phyloP scores from a whole-genome alignment of 2,888 invertebrate species.

The Helleia helle region DNA sequence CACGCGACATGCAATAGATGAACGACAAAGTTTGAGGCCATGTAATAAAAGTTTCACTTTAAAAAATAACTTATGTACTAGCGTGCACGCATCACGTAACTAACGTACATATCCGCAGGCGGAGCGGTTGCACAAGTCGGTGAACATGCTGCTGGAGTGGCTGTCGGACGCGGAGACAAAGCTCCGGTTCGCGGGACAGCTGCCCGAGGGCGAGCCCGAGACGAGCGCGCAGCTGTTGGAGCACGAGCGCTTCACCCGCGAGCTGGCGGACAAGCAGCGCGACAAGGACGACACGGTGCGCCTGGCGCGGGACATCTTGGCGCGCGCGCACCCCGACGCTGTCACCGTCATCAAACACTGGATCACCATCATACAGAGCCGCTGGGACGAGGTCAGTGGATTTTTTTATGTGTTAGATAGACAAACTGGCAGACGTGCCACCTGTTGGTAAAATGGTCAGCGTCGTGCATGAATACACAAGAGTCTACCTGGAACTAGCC shows the following conservation, averaged over 20 bases:
- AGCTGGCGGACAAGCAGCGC: conserved; percentile 86
- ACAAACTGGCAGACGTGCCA: too few species aligned
- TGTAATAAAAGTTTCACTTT: too few species aligned
- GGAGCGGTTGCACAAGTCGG: conserved; percentile 92
- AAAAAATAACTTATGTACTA: too few species aligned
- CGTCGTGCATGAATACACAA: too few species aligned
- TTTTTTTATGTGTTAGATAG: neutral
- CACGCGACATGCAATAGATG: too few species aligned
- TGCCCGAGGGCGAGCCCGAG: conserved; percentile 93
- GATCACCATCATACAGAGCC: conserved; percentile 96
- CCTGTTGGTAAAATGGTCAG: too few species aligned
- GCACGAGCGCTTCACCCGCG: conserved; percentile 88
- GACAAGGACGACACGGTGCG: conserved; percentile 91
- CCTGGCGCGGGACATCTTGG: conserved; percentile 90
- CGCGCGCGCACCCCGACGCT: conserved; percentile 97
- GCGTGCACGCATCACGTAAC: too few species aligned
- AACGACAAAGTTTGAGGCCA: too few species aligned
- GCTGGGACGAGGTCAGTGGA: conserved; percentile 91
- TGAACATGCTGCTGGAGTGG: conserved; percentile 97
- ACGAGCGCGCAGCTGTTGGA: conserved; percentile 88
- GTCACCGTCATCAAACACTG: conserved; percentile 99
- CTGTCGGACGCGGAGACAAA: conserved; percentile 96
- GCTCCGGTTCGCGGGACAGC: conserved; percentile 90
- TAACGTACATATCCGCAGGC: too few species aligned
- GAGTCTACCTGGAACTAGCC: too few species aligned